A percentile compares a stretch with the other conserved stretches of the same genome.
Evolutionary conservation across 2,113 vertebrate genomes (phyloP).

Genomic region (Aspiorhynchus laticeps): DNA sequence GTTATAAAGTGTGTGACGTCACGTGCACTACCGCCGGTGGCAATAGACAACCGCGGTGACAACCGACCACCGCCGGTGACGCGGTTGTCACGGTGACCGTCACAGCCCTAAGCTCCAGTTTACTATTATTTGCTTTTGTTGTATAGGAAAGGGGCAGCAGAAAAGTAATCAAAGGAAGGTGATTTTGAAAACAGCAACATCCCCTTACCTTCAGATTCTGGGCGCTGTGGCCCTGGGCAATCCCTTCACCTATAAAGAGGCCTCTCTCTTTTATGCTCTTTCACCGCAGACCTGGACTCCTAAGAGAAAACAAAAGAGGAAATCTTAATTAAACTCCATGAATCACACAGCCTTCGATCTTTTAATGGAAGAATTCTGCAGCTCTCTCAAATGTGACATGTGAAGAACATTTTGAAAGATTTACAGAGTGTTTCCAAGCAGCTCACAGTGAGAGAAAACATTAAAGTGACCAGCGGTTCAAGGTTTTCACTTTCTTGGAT

Average conservation of each 20-base stretch:
- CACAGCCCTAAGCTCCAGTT: too few species aligned
- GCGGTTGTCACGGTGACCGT: too few species aligned
- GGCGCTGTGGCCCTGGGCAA: constrained; percentile 68
- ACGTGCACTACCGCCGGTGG: too few species aligned
- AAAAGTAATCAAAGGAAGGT: neutral
- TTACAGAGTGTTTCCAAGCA: neutral
- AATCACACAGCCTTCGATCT: constrained; percentile 8
- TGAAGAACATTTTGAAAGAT: constrained; percentile 8
- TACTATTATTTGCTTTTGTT: neutral
- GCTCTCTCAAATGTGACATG: neutral
- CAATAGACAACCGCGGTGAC: too few species aligned
- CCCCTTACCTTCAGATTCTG: constrained; percentile 71
- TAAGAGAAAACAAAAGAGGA: constrained; percentile 43
- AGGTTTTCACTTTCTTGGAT: constrained; percentile 13
- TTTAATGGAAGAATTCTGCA: neutral
- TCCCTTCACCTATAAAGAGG: constrained; percentile 67
- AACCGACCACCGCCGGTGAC: too few species aligned
- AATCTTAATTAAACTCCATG: constrained; percentile 31
- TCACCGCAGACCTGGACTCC: constrained; percentile 78
- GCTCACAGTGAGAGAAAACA: constrained; percentile 11
- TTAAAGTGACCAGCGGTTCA: neutral
- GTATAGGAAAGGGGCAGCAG: neutral
- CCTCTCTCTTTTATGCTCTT: constrained; percentile 67
- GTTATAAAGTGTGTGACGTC: too few species aligned
- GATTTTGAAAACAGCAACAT: neutral